Evolutionary conservation across 2,113 vertebrate genomes (phyloP).

Genomic region (Panurus biarmicus): DNA sequence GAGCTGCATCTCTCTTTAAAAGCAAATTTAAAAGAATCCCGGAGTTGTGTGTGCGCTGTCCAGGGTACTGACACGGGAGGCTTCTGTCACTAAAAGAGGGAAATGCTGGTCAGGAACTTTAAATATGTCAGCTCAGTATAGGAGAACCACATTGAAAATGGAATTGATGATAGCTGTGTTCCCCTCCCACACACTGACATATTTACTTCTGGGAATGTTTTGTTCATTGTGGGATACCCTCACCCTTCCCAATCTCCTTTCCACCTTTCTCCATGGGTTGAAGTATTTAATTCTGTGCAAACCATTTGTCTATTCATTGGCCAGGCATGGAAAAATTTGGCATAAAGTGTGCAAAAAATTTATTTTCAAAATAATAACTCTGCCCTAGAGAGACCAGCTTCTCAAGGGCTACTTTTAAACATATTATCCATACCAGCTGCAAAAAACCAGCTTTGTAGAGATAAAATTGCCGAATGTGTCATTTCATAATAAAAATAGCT

Average conservation of each 20-base stretch:
- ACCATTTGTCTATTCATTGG: not conserved
- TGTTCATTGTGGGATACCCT: not conserved
- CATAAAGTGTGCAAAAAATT: not conserved
- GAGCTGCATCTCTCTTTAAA: not conserved
- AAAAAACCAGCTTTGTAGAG: not conserved
- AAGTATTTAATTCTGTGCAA: not conserved
- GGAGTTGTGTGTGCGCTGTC: not conserved
- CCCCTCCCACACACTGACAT: not conserved
- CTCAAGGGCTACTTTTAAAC: not conserved
- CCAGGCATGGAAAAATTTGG: not conserved
- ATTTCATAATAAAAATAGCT: not conserved
- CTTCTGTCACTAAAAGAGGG: rapidly evolving
- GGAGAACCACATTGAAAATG: not conserved
- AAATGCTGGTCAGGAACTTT: not conserved
- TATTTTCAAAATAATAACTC: not conserved
- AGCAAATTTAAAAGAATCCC: rapidly evolving
- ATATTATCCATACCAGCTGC: not conserved
- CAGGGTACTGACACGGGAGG: not conserved
- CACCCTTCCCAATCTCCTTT: not conserved
- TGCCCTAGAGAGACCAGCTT: not conserved
- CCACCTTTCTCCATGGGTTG: not conserved
- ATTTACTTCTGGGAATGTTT: not conserved
- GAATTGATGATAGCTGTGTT: not conserved
- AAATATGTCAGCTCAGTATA: not conserved
- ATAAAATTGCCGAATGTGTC: not conserved